A percentile compares a stretch with the other conserved stretches of the same genome.
These are phyloP conservation scores for Zoroaster sp. DNA, from an alignment of 53 echinoderm and acorn worm species.

Conservation along the genomic window DNA sequence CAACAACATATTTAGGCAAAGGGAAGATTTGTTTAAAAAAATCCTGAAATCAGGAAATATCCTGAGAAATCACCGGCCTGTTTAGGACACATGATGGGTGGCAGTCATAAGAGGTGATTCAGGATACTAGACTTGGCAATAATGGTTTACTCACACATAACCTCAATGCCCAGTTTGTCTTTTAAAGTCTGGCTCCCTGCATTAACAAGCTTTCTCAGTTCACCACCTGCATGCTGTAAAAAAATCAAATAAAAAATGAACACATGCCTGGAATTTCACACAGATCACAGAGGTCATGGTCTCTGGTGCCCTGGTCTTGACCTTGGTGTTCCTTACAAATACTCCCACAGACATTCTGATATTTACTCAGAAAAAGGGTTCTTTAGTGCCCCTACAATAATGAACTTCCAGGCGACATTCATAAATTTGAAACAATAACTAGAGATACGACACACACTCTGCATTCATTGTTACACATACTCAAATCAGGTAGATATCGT, in stretches of 20 bases:
- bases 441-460: too few species aligned
- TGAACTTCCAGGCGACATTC: too few species aligned
- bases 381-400: neutral
- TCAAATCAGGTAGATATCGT: too few species aligned
- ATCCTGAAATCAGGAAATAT: too few species aligned
- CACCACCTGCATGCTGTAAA: conserved; percentile 72
- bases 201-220: conserved; percentile 72
- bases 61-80: too few species aligned
- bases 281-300: too few species aligned
- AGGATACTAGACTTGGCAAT: neutral
- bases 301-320: too few species aligned
- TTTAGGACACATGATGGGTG: neutral
- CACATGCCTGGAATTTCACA: neutral
- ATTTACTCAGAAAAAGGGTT: neutral
- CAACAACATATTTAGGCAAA: neutral
- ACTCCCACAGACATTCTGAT: too few species aligned
- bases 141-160: conserved; percentile 60
- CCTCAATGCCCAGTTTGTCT: conserved; percentile 85
- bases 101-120: neutral
- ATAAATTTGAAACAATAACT: too few species aligned
- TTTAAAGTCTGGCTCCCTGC: conserved; percentile 82
- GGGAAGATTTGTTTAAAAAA: too few species aligned
- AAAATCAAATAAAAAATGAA: neutral
- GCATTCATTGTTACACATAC: too few species aligned
- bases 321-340: too few species aligned